Evolutionary conservation across 2,888 invertebrate species (phyloP).

Genomic region (Elaeidobius kamerunicus): DNA sequence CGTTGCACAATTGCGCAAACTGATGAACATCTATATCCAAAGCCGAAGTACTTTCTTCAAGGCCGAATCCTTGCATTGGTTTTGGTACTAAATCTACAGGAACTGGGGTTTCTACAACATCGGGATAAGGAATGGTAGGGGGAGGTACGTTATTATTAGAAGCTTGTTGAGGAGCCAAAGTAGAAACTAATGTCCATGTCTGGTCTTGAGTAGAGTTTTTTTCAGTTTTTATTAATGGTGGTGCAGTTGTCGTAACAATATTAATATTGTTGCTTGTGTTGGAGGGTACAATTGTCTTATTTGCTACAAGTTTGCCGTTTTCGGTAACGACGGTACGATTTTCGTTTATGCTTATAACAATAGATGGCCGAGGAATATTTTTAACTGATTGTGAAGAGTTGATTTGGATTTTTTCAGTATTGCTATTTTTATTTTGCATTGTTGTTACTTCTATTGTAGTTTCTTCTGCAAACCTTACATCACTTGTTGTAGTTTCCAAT

Average conservation of each 20-base stretch:
- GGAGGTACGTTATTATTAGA: conserved; percentile 24
- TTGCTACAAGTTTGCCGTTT: conserved; percentile 19
- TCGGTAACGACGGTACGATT: conserved; percentile 29
- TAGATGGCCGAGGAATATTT: conserved; percentile 23
- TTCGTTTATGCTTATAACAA: conserved; percentile 33
- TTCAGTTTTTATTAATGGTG: conserved; percentile 1
- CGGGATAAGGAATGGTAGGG: conserved; percentile 32
- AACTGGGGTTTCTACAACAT: conserved; percentile 42
- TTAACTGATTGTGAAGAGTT: conserved; percentile 3
- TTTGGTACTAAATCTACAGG: conserved; percentile 56
- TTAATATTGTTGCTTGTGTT: too few species aligned
- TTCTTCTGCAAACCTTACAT: conserved; percentile 31
- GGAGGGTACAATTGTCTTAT: conserved; percentile 15
- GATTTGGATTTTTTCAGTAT: too few species aligned
- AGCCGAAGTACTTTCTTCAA: conserved; percentile 71
- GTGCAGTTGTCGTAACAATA: neutral
- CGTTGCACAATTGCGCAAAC: conserved; percentile 79
- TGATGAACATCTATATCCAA: conserved; percentile 73
- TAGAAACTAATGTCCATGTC: conserved; percentile 59
- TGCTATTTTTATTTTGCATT: too few species aligned
- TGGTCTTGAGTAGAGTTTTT: conserved; percentile 28
- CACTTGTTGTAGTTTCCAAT: conserved; percentile 40
- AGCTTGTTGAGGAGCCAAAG: conserved; percentile 52
- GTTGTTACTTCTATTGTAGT: conserved; percentile 4
- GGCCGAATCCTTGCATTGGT: conserved; percentile 61